phyloP scores from a whole-genome alignment of 2,113 vertebrate genomes.

The Propithecus coquereli region DNA sequence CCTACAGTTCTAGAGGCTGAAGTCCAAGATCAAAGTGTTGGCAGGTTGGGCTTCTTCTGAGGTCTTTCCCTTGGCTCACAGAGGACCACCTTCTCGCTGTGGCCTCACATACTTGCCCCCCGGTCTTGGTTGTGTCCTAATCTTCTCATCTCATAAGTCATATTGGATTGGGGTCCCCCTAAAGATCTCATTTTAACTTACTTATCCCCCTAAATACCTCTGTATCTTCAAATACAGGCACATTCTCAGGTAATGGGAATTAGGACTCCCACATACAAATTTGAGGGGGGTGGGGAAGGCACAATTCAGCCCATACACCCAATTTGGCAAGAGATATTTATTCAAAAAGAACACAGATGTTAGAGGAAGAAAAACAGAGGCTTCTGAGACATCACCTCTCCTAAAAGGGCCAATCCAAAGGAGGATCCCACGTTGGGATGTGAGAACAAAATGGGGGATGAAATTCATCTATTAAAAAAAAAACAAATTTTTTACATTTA shows the following conservation, averaged over 20 bases:
- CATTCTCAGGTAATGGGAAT: background rate
- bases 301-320: background rate
- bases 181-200: background rate
- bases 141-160: background rate
- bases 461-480: constrained; percentile 60
- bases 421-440: constrained; percentile 41
- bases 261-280: background rate
- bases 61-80: background rate
- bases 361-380: constrained; percentile 39
- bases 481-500: constrained; percentile 36
- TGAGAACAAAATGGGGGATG: constrained; percentile 40
- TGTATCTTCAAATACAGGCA: background rate
- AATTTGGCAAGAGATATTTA: constrained; percentile 39
- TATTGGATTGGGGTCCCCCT: background rate
- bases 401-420: constrained; percentile 52
- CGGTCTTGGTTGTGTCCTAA: background rate
- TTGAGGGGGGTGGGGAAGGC: background rate
- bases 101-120: background rate
- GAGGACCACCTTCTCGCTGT: background rate
- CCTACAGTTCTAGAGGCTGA: background rate
- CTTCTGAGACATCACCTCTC: constrained; percentile 45
- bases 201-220: background rate
- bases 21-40: background rate
- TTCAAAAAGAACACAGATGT: background rate
- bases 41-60: background rate